Evolutionary conservation across 1,140 invertebrate genomes (phyloP), one percentile per base, ranked within the genome.

Genomic region (Physella acuta): DNA sequence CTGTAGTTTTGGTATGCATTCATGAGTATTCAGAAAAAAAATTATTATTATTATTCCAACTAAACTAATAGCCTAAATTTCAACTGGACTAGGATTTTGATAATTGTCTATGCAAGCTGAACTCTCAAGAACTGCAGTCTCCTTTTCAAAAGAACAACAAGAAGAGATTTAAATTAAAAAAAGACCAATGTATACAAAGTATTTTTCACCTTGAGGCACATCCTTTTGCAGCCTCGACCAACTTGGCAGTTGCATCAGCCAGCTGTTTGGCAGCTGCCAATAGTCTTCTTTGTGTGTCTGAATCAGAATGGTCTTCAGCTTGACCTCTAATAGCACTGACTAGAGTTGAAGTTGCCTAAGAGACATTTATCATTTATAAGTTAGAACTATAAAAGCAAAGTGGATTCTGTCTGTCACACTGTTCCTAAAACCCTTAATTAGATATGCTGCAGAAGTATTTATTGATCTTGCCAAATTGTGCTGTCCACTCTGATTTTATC

Each of bases 241-340:
- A 93, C 72, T 92, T 89, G 0, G 94, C 92, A 0, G 97, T 99
- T 8, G 97, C 97, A 85, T 99, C 95, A 1, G 97, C 96, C 17
- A 99, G 86, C 56, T 92, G 87, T 84, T 96, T 97, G 4, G 95
- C 82, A 51, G 79, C 86, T 0, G 94, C 94, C 52, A 98, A 84
- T 5, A 99, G 83, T 71, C 94, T 89, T 65, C 93, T 89, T 79
- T 99, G 95, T 24, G 93, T 88, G 60, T 98, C 94, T 0, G 92
- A 90, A 84, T 96, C 93, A 0, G 92, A 89, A 74, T 95, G 90
- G 51, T 88, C 74, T 71, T 97, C 94, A 0, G 96, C 97, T 82
- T 98, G 94, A 30, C 91, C 91, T 71, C 97, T 96, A 72, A 97
- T 98, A 68, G 91, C 93, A 80, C 94, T 92, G 62, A 97, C 96